phyloP scores from a whole-genome alignment of 2,113 vertebrate species.

The Monarcha castaneiventris region DNA sequence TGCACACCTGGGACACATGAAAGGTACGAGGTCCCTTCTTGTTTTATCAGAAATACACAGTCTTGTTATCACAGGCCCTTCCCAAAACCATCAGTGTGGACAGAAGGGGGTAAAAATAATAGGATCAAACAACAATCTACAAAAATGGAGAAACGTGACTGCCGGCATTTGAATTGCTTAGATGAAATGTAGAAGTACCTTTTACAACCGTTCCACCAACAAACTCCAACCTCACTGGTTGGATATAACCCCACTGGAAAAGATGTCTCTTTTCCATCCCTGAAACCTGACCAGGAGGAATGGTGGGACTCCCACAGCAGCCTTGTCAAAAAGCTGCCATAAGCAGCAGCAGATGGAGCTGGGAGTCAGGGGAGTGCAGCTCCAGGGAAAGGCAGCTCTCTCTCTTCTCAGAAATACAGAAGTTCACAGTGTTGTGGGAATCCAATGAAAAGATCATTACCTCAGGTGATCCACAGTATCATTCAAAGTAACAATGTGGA shows the following conservation, averaged over 20 bases:
- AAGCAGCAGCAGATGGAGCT: background rate
- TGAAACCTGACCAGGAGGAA: background rate
- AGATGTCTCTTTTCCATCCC: background rate
- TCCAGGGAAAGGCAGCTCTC: background rate
- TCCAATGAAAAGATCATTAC: constrained; percentile 62
- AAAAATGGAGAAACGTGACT: background rate
- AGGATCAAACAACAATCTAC: background rate
- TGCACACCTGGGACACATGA: background rate
- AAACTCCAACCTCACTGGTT: background rate
- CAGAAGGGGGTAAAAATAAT: background rate
- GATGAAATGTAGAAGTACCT: background rate
- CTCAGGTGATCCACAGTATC: constrained; percentile 87
- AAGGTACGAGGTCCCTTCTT: background rate
- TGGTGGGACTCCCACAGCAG: background rate
- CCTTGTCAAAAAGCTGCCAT: background rate
- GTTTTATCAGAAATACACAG: background rate
- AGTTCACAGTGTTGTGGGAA: background rate
- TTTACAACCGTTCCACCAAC: background rate
- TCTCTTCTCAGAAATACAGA: background rate
- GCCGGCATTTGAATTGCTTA: background rate
- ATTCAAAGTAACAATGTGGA: constrained; percentile 91
- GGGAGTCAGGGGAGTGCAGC: background rate
- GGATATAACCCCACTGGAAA: background rate
- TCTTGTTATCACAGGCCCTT: background rate
- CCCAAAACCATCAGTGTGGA: background rate